phyloP scores from a whole-genome alignment of 1,140 invertebrate species.

The Theocolax elegans region DNA sequence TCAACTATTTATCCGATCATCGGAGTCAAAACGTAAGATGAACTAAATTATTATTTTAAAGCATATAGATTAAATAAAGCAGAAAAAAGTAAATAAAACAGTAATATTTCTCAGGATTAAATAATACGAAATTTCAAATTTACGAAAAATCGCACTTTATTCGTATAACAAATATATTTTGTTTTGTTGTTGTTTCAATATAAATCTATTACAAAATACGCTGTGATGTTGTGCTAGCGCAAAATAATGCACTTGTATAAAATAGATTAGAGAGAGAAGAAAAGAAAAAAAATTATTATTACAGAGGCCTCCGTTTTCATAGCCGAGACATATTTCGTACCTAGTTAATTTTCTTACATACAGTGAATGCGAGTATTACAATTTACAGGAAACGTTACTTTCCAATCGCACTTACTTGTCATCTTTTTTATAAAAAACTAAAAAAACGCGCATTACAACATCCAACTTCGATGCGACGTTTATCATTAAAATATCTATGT shows the following conservation, averaged over 20 bases:
- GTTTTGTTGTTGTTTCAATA: no score
- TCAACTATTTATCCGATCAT: no score
- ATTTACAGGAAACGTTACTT: slow-evolving; percentile 5
- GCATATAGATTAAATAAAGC: no score
- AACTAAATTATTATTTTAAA: no score
- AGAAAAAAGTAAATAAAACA: no score
- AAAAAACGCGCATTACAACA: slow-evolving; percentile 11
- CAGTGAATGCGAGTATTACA: background rate
- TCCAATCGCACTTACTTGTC: background rate
- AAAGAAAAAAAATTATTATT: no score
- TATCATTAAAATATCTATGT: no score
- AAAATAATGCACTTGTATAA: slow-evolving; percentile 29
- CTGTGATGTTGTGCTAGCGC: background rate
- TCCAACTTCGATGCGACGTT: no score
- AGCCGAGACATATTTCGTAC: slow-evolving; percentile 10
- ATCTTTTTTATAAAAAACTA: slow-evolving; percentile 12
- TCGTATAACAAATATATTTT: slow-evolving; percentile 52
- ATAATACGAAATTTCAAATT: no score
- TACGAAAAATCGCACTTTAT: slow-evolving; percentile 55
- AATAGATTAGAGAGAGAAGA: slow-evolving; percentile 26
- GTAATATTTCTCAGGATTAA: no score
- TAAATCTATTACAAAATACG: slow-evolving; percentile 40
- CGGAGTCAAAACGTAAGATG: no score
- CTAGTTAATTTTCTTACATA: slow-evolving; percentile 4
- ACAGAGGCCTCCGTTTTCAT: slow-evolving; percentile 22